phyloP scores from a whole-genome alignment of 2,888 invertebrate genomes.

The Trichogramma evanescens region DNA sequence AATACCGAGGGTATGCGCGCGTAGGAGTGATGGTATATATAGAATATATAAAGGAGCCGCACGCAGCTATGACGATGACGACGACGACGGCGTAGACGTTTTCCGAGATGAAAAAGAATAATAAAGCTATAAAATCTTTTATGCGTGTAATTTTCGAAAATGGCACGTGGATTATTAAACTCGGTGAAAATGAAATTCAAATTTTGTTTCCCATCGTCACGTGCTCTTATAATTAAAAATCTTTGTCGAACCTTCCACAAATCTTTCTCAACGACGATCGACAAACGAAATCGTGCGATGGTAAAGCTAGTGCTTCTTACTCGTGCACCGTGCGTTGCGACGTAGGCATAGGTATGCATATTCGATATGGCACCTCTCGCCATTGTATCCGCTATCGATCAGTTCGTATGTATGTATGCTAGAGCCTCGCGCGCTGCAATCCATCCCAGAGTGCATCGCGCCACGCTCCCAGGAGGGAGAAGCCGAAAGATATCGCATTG shows the following conservation, averaged over 20 bases:
- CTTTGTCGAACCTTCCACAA: too few relatives aligned
- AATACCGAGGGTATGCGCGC: background rate
- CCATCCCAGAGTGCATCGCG: background rate
- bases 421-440: background rate
- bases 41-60: background rate
- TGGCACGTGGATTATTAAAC: slow-evolving; percentile 2
- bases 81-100: background rate
- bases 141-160: slow-evolving; percentile 10
- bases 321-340: too few relatives aligned
- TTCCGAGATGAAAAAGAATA: background rate
- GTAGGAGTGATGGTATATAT: too few relatives aligned
- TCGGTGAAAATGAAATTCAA: slow-evolving; percentile 3
- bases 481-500: background rate
- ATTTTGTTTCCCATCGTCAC: background rate
- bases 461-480: background rate
- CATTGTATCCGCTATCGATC: too few relatives aligned
- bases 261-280: too few relatives aligned
- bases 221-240: too few relatives aligned
- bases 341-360: too few relatives aligned
- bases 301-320: too few relatives aligned
- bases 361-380: too few relatives aligned
- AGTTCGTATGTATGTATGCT: too few relatives aligned
- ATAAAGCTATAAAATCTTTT: background rate
- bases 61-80: background rate
- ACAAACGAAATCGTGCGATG: too few relatives aligned